A percentile compares a stretch with the other conserved stretches of the same genome.
phyloP scores from a whole-genome alignment of 2,797 vertebrate species.

The Anguilla pacifica region DNA sequence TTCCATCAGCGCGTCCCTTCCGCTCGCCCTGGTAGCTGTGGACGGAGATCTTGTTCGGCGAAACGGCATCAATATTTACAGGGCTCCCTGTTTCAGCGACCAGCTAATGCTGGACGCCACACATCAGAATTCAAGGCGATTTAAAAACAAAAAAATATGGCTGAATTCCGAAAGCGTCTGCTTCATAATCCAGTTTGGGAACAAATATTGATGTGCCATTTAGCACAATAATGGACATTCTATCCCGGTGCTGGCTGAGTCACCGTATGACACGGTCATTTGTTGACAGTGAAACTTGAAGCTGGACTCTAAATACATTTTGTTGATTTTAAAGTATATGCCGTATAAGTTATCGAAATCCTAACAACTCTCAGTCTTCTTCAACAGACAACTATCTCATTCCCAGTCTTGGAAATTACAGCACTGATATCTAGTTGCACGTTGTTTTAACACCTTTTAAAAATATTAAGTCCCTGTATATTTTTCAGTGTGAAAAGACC shows the following conservation, averaged over 20 bases:
- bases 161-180: background rate
- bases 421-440: background rate
- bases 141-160: background rate
- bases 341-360: background rate
- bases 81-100: conserved; percentile 56
- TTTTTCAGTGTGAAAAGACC: background rate
- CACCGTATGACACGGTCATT: background rate
- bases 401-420: background rate
- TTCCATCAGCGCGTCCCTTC: conserved; percentile 71
- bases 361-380: background rate
- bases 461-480: background rate
- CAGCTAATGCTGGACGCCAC: conserved; percentile 52
- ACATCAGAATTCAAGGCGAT: conserved; percentile 54
- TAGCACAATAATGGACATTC: background rate
- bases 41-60: conserved; percentile 74
- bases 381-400: background rate
- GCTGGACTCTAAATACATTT: background rate
- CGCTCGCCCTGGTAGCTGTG: conserved; percentile 62
- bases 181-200: background rate
- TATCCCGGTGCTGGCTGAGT: background rate
- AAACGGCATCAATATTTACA: conserved; percentile 77
- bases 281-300: background rate
- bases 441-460: background rate
- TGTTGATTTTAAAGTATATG: background rate
- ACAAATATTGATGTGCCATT: background rate